phyloP scores from a whole-genome alignment of 2,797 vertebrate species.

The Antennarius maculatus region DNA sequence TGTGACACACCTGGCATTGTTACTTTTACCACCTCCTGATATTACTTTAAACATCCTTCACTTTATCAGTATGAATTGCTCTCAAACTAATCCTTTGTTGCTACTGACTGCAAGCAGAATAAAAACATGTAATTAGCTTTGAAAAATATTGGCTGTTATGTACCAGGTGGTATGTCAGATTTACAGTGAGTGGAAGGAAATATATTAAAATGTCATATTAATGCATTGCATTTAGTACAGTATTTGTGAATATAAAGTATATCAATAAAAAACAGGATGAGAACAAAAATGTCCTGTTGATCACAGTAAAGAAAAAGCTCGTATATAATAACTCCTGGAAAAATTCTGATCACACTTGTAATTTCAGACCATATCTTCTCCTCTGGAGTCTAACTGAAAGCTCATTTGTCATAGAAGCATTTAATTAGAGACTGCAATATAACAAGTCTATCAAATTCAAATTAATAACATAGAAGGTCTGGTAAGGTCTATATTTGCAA shows the following conservation, averaged over 20 bases:
- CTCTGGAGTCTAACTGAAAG: conserved; percentile 21
- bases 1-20: too few species aligned
- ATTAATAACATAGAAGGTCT: conserved; percentile 31
- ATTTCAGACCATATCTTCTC: conserved; percentile 29
- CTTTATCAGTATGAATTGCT: background rate
- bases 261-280: conserved; percentile 3
- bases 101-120: background rate
- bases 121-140: background rate
- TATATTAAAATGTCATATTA: background rate
- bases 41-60: background rate
- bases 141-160: background rate
- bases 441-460: conserved; percentile 33
- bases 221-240: conserved; percentile 5
- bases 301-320: conserved; percentile 1
- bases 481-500: conserved; percentile 24
- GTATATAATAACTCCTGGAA: conserved; percentile 23
- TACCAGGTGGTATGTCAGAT: background rate
- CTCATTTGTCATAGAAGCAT: conserved; percentile 48
- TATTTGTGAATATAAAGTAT: background rate
- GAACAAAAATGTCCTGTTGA: background rate
- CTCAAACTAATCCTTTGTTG: conserved; percentile 2
- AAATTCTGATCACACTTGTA: conserved; percentile 23
- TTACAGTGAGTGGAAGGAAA: background rate
- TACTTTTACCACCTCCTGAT: too few species aligned
- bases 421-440: conserved; percentile 39